phyloP scores from a whole-genome alignment of 2,797 vertebrate genomes.

The Semaprochilodus insignis region DNA sequence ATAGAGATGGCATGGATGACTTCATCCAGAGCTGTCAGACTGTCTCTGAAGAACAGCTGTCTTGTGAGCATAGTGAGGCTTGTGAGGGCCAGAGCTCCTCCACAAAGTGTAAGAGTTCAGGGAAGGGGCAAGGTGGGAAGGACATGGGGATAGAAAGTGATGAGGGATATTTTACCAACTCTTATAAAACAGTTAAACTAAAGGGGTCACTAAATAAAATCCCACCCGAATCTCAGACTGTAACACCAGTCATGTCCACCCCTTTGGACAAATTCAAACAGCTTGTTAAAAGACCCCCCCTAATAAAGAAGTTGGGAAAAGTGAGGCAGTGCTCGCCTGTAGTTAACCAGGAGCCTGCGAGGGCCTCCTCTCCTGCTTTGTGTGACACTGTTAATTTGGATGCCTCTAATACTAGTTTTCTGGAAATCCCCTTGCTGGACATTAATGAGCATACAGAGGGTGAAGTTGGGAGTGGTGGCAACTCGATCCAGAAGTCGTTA shows the following conservation, averaged over 20 bases:
- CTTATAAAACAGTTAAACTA: constrained; percentile 12
- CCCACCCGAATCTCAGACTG: neutral
- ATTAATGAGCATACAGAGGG: constrained; percentile 19
- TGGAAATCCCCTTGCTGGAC: neutral
- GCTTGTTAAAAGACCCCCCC: neutral
- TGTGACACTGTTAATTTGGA: neutral
- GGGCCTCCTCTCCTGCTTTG: neutral
- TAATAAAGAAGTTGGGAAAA: neutral
- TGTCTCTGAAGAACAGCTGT: neutral
- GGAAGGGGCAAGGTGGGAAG: neutral
- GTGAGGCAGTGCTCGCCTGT: neutral
- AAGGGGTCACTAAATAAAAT: neutral
- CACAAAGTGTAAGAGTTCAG: neutral
- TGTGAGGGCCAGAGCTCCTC: neutral
- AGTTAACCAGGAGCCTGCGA: neutral
- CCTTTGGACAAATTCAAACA: neutral
- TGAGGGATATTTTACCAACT: constrained; percentile 61
- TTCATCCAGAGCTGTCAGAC: constrained; percentile 11
- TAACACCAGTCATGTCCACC: constrained; percentile 30
- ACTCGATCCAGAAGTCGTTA: constrained; percentile 59
- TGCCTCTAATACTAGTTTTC: neutral
- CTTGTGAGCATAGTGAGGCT: no score
- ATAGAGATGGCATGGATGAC: neutral
- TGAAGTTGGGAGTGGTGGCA: constrained; percentile 32
- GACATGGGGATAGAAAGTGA: constrained; percentile 24